A percentile compares a stretch with the other conserved stretches of the same genome.
Evolutionary conservation across 2,888 invertebrate species (phyloP).

Genomic region (Hypsopygia costalis): DNA sequence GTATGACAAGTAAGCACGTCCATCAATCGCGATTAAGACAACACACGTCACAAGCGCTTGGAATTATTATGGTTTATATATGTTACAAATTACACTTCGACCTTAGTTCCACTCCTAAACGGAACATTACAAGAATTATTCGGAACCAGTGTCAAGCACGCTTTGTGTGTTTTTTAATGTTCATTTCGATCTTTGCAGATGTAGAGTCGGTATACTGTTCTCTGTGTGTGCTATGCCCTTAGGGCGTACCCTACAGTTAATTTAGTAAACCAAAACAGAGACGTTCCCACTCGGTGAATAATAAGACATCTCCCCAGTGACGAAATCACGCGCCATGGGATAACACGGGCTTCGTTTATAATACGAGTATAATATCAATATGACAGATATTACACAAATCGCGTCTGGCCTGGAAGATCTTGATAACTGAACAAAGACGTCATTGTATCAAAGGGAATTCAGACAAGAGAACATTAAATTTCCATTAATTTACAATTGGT

Average conservation of each 20-base stretch:
- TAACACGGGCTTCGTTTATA: slow-evolving; percentile 23
- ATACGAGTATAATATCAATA: slow-evolving; percentile 36
- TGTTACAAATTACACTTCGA: too few relatives aligned
- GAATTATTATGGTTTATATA: too few relatives aligned
- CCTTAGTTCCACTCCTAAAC: too few relatives aligned
- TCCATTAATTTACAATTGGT: neutral
- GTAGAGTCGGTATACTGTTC: too few relatives aligned
- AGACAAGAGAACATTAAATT: neutral
- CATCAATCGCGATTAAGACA: too few relatives aligned
- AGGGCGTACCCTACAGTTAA: slow-evolving; percentile 52
- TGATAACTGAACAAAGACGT: slow-evolving; percentile 39
- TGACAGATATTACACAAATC: slow-evolving; percentile 38
- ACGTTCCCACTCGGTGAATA: slow-evolving; percentile 56
- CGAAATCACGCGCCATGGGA: slow-evolving; percentile 48
- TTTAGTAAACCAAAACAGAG: slow-evolving; percentile 63
- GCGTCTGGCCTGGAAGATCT: slow-evolving; percentile 35
- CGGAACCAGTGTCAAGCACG: too few relatives aligned
- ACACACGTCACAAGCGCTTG: too few relatives aligned
- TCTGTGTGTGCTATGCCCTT: too few relatives aligned
- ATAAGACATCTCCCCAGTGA: slow-evolving; percentile 63
- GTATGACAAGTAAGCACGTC: too few relatives aligned
- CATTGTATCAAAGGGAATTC: slow-evolving; percentile 28
- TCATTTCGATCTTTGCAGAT: too few relatives aligned
- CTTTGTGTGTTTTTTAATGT: too few relatives aligned
- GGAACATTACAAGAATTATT: too few relatives aligned